Conservation (phyloP, 2,113 vertebrate species). For the Lichenostomus cassidix region DNA sequence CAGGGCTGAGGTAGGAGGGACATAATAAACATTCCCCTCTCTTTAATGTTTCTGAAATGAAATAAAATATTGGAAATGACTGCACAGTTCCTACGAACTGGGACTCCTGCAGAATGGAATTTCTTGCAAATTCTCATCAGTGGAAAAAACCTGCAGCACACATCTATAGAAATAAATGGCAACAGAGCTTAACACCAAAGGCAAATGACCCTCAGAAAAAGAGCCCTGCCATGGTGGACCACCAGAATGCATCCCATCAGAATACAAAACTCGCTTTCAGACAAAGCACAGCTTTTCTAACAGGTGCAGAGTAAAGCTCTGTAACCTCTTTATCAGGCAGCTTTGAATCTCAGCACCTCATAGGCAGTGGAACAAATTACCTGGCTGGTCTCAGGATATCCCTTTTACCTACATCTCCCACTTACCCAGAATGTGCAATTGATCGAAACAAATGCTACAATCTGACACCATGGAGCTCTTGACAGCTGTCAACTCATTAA, state of each 20-base stretch:
- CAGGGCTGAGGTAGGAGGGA: neutral
- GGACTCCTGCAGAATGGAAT: neutral
- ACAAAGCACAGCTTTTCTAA: neutral
- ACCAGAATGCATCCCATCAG: neutral
- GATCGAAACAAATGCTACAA: conserved; percentile 15
- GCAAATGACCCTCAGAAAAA: neutral
- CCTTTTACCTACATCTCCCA: neutral
- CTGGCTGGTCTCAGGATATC: neutral
- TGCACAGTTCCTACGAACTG: neutral
- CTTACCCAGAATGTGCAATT: conserved; percentile 1
- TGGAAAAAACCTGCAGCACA: neutral
- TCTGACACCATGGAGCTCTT: neutral
- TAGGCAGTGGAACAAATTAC: neutral
- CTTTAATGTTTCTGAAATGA: neutral
- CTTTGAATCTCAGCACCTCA: neutral
- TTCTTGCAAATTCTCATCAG: neutral
- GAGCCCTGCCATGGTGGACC: neutral
- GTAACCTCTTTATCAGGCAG: neutral
- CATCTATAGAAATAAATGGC: neutral
- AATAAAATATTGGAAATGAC: neutral
- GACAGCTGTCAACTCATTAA: conserved; percentile 43
- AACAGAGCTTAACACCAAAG: neutral
- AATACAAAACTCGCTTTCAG: neutral
- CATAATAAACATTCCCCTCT: neutral
- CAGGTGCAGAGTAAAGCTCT: neutral